phyloP scores from a whole-genome alignment of 2,113 vertebrate species.

The Mesitornis unicolor region DNA sequence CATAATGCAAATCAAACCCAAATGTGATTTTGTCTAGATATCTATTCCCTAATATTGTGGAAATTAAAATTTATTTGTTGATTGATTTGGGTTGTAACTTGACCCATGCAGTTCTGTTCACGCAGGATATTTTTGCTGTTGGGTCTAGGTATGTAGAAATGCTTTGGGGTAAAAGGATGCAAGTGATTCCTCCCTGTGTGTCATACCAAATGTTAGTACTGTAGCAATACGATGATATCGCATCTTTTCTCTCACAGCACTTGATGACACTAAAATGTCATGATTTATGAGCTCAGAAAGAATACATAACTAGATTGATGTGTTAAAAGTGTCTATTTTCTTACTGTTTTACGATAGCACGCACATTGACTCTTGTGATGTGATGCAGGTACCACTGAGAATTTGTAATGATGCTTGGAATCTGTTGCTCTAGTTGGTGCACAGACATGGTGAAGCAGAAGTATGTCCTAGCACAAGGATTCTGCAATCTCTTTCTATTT shows the following conservation, averaged over 20 bases:
- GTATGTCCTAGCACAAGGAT: too few relatives aligned
- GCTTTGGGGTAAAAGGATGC: background rate
- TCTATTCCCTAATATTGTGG: background rate
- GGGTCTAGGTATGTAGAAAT: background rate
- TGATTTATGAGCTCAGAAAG: too few relatives aligned
- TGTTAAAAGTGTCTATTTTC: background rate
- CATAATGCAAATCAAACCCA: slow-evolving; percentile 3
- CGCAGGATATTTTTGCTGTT: background rate
- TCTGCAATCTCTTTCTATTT: background rate
- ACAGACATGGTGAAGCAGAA: background rate
- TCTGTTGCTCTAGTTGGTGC: too few relatives aligned
- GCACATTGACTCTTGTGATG: background rate
- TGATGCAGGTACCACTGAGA: background rate
- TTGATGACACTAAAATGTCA: background rate
- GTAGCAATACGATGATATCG: too few relatives aligned
- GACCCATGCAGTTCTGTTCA: background rate
- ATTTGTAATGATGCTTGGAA: background rate
- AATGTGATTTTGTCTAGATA: background rate
- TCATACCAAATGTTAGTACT: background rate
- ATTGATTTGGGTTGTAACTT: background rate
- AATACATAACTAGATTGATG: background rate
- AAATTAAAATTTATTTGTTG: background rate
- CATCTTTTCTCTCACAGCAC: background rate
- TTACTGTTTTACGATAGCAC: background rate
- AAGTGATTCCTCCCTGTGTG: background rate